These are phyloP conservation scores for Lasius platythorax DNA, from an alignment of 2,888 invertebrate genomes.

Conservation along the genomic window DNA sequence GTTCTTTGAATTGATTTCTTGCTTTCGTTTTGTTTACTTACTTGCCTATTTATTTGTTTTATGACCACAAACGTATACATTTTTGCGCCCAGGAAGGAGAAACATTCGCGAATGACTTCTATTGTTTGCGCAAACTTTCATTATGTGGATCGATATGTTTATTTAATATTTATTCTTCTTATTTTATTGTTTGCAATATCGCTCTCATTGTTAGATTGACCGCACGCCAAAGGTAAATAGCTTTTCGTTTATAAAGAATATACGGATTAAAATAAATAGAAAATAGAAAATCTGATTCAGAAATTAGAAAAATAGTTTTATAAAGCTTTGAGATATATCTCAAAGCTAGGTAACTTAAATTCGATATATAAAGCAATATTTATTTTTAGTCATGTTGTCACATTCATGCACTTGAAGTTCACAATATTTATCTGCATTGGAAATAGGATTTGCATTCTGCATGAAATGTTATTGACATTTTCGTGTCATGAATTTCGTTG, in stretches of 20 bases:
- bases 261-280: background rate
- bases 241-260: background rate
- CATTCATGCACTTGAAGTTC: background rate
- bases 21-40: background rate
- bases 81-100: slow-evolving; percentile 7
- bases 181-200: slow-evolving; percentile 6
- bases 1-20: background rate
- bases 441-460: slow-evolving; percentile 36
- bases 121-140: slow-evolving; percentile 26
- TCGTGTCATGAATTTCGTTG: background rate
- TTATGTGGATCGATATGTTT: slow-evolving; percentile 5
- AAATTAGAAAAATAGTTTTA: slow-evolving; percentile 10
- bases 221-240: background rate
- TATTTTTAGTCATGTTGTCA: slow-evolving; percentile 32
- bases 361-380: background rate
- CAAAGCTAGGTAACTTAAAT: background rate
- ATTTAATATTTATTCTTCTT: slow-evolving; percentile 16
- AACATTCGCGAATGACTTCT: slow-evolving; percentile 14
- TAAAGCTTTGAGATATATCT: background rate
- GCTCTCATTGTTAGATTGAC: background rate
- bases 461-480: background rate
- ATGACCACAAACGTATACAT: background rate
- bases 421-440: background rate
- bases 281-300: background rate
- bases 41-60: background rate